phyloP scores from a whole-genome alignment of 2,888 invertebrate species.

The Liodrosophila aerea region DNA sequence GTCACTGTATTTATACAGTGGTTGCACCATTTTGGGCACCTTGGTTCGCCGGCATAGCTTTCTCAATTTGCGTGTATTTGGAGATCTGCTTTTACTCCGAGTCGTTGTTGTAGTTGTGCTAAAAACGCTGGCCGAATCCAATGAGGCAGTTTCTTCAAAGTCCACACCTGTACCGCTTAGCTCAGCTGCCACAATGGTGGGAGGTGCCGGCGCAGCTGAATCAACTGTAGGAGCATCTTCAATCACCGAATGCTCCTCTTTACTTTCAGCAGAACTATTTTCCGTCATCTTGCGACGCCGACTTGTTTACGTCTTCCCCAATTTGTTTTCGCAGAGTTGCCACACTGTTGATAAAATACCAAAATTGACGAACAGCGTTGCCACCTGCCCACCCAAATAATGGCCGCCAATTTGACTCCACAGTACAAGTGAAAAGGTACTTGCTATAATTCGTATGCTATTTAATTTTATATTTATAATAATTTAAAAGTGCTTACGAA shows the following conservation, averaged over 20 bases:
- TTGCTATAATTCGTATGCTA: too few species aligned
- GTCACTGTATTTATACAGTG: slow-evolving; percentile 89
- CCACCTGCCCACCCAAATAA: too few species aligned
- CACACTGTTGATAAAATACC: slow-evolving; percentile 13
- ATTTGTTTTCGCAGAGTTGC: too few species aligned
- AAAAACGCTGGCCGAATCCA: slow-evolving; percentile 89
- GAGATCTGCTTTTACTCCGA: slow-evolving; percentile 91
- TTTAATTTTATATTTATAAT: too few species aligned
- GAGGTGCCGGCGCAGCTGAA: neutral
- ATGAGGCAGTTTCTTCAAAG: slow-evolving; percentile 55
- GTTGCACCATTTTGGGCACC: slow-evolving; percentile 85
- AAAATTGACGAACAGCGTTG: neutral
- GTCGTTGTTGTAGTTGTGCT: slow-evolving; percentile 91
- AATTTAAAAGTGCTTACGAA: slow-evolving; percentile 10
- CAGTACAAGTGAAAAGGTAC: too few species aligned
- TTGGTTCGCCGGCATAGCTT: slow-evolving; percentile 85
- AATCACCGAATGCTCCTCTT: slow-evolving; percentile 26
- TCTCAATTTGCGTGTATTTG: slow-evolving; percentile 86
- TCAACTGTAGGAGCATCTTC: slow-evolving; percentile 20
- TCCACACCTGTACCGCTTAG: slow-evolving; percentile 12
- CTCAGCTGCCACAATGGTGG: neutral
- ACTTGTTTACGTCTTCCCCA: slow-evolving; percentile 38
- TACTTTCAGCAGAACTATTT: slow-evolving; percentile 35
- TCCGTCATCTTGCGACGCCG: slow-evolving; percentile 54
- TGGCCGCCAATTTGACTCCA: too few species aligned